Evolutionary conservation across 2,888 invertebrate species (phyloP).

Genomic region (Cyclophora punctaria): DNA sequence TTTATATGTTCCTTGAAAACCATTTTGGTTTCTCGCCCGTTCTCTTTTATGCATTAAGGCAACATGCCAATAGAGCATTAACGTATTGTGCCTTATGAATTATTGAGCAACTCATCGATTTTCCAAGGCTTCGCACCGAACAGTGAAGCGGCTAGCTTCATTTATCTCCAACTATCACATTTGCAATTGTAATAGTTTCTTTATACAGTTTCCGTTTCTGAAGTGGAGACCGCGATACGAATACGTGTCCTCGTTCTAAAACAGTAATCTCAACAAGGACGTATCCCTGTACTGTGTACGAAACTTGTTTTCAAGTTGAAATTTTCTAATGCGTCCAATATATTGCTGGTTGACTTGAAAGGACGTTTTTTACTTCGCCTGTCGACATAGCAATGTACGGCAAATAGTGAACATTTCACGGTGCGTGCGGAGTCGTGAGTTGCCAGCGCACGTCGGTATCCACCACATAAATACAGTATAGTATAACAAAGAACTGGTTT

Average conservation of each 20-base stretch:
- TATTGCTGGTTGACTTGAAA: constrained; percentile 25
- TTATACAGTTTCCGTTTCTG: constrained; percentile 39
- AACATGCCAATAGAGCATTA: constrained; percentile 12
- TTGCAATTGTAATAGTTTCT: constrained; percentile 39
- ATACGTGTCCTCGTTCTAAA: constrained; percentile 38
- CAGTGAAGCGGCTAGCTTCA: constrained; percentile 25
- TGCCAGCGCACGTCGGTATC: constrained; percentile 15
- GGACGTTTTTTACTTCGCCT: constrained; percentile 20
- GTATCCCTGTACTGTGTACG: constrained; percentile 24
- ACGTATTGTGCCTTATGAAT: constrained; percentile 23
- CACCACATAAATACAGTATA: constrained; percentile 6
- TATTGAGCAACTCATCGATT: constrained; percentile 28
- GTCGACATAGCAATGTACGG: constrained; percentile 24
- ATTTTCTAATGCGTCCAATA: constrained; percentile 28
- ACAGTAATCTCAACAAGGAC: constrained; percentile 38
- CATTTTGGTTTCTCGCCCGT: not conserved
- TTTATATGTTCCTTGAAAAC: not conserved
- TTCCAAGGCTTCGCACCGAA: constrained; percentile 28
- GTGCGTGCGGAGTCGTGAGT: constrained; percentile 29
- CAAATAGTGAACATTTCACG: constrained; percentile 23
- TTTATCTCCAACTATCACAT: constrained; percentile 39
- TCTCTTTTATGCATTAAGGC: constrained; percentile 3
- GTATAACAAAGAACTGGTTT: constrained; percentile 52
- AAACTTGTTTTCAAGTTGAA: constrained; percentile 25
- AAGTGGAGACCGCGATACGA: constrained; percentile 26